Evolutionary conservation across 2,797 vertebrate genomes (phyloP).

Genomic region (Ctenochaetus hawaiiensis): DNA sequence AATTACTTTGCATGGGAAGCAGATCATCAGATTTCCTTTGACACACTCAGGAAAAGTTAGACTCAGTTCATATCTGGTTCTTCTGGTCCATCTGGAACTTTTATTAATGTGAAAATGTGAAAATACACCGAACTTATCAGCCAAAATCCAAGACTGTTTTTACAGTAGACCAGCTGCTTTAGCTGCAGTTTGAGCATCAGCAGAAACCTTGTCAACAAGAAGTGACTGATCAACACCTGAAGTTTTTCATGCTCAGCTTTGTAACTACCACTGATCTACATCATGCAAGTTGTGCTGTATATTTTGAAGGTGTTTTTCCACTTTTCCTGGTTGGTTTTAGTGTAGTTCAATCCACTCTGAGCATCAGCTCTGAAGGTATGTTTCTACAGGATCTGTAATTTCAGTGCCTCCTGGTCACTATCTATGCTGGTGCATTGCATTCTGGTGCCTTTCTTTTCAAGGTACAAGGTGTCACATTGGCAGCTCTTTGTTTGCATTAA

Average conservation of each 20-base stretch:
- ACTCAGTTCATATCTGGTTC: background rate
- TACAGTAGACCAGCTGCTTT: background rate
- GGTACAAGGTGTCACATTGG: no score
- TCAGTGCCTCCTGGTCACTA: no score
- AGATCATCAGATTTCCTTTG: constrained; percentile 8
- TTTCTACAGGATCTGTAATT: no score
- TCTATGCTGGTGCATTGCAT: no score
- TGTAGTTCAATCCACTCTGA: background rate
- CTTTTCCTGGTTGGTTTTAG: background rate
- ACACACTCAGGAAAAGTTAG: constrained; percentile 11
- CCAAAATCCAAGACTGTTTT: background rate
- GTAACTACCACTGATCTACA: background rate
- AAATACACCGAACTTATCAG: background rate
- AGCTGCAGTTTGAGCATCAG: background rate
- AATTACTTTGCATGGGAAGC: constrained; percentile 5
- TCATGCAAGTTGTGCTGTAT: background rate
- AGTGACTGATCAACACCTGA: background rate
- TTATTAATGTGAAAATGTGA: constrained; percentile 9
- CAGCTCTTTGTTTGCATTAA: no score
- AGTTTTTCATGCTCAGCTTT: background rate
- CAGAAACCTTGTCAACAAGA: background rate
- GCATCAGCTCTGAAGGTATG: no score
- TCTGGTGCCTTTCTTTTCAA: no score
- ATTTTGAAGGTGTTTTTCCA: background rate
- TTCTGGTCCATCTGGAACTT: background rate